Evolutionary conservation across 2,797 vertebrate genomes (phyloP).

Genomic region (Pseudomugil gertrudae): DNA sequence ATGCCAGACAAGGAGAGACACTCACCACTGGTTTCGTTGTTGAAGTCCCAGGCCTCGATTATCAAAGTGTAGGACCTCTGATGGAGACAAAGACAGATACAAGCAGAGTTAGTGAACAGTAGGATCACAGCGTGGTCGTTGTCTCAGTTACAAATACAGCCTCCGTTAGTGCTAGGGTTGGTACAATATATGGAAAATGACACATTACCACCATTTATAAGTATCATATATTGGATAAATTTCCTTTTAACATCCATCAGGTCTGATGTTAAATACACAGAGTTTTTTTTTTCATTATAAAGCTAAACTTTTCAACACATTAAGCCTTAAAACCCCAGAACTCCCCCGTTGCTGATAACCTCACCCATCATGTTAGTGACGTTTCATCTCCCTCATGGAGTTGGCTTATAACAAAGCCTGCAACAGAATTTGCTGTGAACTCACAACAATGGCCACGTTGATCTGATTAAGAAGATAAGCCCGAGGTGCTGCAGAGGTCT

Average conservation of each 20-base stretch:
- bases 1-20: constrained; percentile 57
- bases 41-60: constrained; percentile 95
- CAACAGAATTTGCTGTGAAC: constrained; percentile 34
- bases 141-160: not conserved
- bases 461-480: constrained; percentile 62
- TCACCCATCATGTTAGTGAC: constrained; percentile 13
- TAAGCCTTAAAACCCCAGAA: not conserved
- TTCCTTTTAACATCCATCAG: not conserved
- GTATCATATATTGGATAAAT: too few relatives aligned
- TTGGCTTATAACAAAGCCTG: constrained; percentile 14
- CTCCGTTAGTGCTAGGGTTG: constrained; percentile 16
- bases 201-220: too few relatives aligned
- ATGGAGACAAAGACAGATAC: constrained; percentile 73
- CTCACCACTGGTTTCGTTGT: constrained; percentile 89
- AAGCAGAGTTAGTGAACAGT: constrained; percentile 57
- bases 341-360: constrained; percentile 29
- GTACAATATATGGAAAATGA: constrained; percentile 2
- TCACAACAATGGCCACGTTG: constrained; percentile 39
- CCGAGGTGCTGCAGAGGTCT: constrained; percentile 34
- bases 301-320: not conserved
- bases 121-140: too few relatives aligned
- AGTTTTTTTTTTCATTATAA: not conserved
- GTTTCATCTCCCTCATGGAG: constrained; percentile 24
- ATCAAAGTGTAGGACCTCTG: constrained; percentile 98
- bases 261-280: not conserved